Percentiles rank a stretch among this genome's conserved stretches.
Conservation (phyloP, 2,888 invertebrate species). For the Ceratothoa steindachneri region DNA sequence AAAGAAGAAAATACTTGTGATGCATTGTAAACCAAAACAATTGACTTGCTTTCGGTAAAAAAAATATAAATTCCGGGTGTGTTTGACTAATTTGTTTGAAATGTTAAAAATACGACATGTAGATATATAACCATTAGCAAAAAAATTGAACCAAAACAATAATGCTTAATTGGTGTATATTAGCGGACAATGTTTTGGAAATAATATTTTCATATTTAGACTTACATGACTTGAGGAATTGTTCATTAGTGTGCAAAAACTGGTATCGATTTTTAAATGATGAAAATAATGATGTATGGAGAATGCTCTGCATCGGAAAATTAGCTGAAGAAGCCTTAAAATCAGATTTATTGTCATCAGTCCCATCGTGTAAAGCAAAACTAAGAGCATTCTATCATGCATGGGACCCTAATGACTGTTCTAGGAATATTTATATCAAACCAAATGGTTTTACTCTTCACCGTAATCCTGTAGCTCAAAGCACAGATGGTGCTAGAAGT, state of each 20-base stretch:
- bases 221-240: slow-evolving; percentile 77
- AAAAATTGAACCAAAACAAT: background rate
- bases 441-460: slow-evolving; percentile 95
- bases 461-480: slow-evolving; percentile 96
- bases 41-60: too few species aligned
- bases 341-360: slow-evolving; percentile 81
- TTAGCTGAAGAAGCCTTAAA: slow-evolving; percentile 82
- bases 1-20: background rate
- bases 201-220: slow-evolving; percentile 86
- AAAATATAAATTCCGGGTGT: too few species aligned
- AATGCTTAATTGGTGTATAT: slow-evolving; percentile 49
- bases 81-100: too few species aligned
- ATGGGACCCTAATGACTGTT: slow-evolving; percentile 97
- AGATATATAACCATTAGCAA: too few species aligned
- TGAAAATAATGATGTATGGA: slow-evolving; percentile 94
- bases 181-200: slow-evolving; percentile 78
- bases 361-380: slow-evolving; percentile 87
- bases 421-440: slow-evolving; percentile 92
- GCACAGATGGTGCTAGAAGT: slow-evolving; percentile 88
- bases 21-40: slow-evolving; percentile 13
- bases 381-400: slow-evolving; percentile 88
- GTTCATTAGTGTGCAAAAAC: slow-evolving; percentile 85
- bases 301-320: slow-evolving; percentile 77
- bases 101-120: too few species aligned
- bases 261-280: slow-evolving; percentile 87